Conservation (phyloP, 2,797 vertebrate species). For the Pantherophis vulpinus region DNA sequence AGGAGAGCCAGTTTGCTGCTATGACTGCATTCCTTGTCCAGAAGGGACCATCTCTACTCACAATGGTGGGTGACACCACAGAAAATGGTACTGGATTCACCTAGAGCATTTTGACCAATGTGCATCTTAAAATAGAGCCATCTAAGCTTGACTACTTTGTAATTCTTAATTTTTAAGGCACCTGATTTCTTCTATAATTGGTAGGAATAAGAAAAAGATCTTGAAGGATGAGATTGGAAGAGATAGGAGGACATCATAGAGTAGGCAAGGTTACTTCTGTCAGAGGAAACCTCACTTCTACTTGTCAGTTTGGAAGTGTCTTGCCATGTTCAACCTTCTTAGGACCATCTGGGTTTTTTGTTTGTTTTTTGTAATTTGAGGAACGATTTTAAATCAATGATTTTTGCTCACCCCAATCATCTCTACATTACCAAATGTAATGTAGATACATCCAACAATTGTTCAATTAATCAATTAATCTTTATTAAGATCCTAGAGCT, state of each 20-base stretch:
- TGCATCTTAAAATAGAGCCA: background rate
- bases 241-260: background rate
- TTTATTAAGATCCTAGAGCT: background rate
- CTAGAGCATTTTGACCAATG: background rate
- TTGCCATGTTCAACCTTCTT: background rate
- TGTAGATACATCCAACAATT: background rate
- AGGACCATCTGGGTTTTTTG: background rate
- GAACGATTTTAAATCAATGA: background rate
- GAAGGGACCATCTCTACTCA: background rate
- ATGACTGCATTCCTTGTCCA: background rate
- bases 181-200: background rate
- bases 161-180: background rate
- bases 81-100: background rate
- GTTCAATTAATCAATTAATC: background rate
- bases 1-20: background rate
- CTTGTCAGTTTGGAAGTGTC: background rate
- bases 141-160: background rate
- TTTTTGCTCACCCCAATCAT: background rate
- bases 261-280: background rate
- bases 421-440: background rate
- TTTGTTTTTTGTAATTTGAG: background rate
- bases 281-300: background rate
- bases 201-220: background rate
- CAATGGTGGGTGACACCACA: background rate
- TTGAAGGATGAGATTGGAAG: background rate